Evolutionary conservation across 2,888 invertebrate species (phyloP).

Genomic region (Drosophila nigricruria): DNA sequence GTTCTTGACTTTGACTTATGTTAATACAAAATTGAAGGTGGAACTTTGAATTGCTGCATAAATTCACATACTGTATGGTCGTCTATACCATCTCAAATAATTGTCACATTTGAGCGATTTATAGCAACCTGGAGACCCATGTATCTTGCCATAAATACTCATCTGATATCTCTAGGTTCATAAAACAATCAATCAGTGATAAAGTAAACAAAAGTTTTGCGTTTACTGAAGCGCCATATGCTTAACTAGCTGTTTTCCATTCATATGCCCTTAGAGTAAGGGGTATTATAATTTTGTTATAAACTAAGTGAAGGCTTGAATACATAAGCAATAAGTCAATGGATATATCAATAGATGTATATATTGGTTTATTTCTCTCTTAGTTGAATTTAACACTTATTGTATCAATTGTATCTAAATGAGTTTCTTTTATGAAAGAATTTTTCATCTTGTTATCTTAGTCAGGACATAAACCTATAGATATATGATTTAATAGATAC

Average conservation of each 20-base stretch:
- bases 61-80: constrained; percentile 27
- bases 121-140: constrained; percentile 22
- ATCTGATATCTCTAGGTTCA: constrained; percentile 17
- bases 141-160: constrained; percentile 28
- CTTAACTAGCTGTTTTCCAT: background rate
- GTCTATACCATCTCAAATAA: constrained; percentile 21
- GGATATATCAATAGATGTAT: background rate
- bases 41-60: constrained; percentile 42
- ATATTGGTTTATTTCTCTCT: background rate
- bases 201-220: constrained; percentile 56
- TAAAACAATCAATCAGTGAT: constrained; percentile 66
- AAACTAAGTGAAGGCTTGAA: too few species aligned
- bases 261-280: background rate
- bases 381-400: background rate
- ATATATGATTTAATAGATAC: too few species aligned
- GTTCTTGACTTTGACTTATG: constrained; percentile 73
- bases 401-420: too few species aligned
- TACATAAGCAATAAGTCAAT: background rate
- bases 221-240: too few species aligned
- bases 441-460: too few species aligned
- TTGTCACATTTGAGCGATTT: constrained; percentile 60
- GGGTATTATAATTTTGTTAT: background rate
- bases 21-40: constrained; percentile 29
- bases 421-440: too few species aligned
- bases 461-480: too few species aligned